phyloP scores from a whole-genome alignment of 1,140 invertebrate genomes.

The Armadillidium nasatum region DNA sequence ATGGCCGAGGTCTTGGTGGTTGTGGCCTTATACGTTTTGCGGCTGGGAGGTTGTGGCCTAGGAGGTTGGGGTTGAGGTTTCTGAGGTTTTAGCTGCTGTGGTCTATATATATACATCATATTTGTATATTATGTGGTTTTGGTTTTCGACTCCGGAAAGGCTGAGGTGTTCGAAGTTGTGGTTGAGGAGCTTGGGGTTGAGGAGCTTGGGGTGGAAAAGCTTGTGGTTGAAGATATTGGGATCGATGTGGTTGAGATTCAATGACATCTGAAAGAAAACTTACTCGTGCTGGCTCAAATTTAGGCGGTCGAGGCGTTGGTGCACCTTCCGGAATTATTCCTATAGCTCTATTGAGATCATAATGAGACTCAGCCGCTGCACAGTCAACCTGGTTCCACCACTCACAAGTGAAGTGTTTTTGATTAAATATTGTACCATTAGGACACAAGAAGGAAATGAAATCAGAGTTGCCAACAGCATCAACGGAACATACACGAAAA shows the following conservation, averaged over 20 bases:
- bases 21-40: not conserved
- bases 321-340: conserved; percentile 31
- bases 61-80: not conserved
- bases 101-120: too few relatives aligned
- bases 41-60: not conserved
- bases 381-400: conserved; percentile 91
- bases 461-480: conserved; percentile 27
- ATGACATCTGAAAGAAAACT: not conserved
- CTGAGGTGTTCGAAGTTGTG: not conserved
- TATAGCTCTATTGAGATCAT: conserved; percentile 49
- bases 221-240: not conserved
- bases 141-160: not conserved
- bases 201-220: conserved; percentile 7
- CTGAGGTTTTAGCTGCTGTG: not conserved
- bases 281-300: conserved; percentile 1
- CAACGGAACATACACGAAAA: conserved; percentile 46
- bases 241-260: not conserved
- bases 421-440: conserved; percentile 67
- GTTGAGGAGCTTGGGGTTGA: conserved; percentile 8
- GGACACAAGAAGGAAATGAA: conserved; percentile 42
- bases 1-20: not conserved
- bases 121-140: too few relatives aligned
- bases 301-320: conserved; percentile 19
- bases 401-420: conserved; percentile 79
- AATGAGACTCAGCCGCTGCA: conserved; percentile 53